phyloP scores from a whole-genome alignment of 2,113 vertebrate genomes.

The Martes martes region DNA sequence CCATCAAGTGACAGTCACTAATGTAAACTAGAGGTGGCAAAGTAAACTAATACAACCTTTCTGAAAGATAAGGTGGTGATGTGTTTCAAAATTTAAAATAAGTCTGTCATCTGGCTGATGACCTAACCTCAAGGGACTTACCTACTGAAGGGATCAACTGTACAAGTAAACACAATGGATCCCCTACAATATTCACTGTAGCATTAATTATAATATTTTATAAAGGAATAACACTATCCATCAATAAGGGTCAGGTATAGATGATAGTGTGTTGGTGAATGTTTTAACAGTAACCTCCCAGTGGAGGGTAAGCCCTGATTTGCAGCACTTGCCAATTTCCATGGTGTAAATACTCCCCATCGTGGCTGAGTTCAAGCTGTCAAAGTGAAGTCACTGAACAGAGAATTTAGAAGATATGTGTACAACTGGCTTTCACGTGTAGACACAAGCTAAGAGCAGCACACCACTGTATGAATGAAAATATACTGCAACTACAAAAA shows the following conservation, averaged over 20 bases:
- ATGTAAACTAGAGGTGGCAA: not conserved
- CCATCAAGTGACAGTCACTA: not conserved
- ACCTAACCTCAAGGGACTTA: not conserved
- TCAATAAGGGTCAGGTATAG: not conserved
- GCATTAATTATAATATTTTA: not conserved
- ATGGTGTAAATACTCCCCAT: not conserved
- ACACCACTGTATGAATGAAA: not conserved
- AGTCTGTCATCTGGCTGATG: not conserved
- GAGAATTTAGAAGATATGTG: not conserved
- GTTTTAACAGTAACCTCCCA: not conserved
- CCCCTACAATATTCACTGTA: not conserved
- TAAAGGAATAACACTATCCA: not conserved
- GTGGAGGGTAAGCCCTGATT: not conserved
- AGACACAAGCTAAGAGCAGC: not conserved
- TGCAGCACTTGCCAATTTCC: not conserved
- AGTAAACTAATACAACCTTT: not conserved
- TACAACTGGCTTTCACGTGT: not conserved
- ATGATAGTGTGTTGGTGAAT: not conserved
- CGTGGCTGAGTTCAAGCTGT: not conserved
- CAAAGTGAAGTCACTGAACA: not conserved
- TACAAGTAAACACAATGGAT: not conserved
- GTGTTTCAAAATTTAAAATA: not conserved
- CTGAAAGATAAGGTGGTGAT: not conserved
- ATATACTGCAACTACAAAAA: not conserved
- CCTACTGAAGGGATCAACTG: not conserved